Percentiles rank a stretch among this genome's conserved stretches.
phyloP scores from a whole-genome alignment of 2,888 invertebrate genomes.

The Eupsilia transversa region DNA sequence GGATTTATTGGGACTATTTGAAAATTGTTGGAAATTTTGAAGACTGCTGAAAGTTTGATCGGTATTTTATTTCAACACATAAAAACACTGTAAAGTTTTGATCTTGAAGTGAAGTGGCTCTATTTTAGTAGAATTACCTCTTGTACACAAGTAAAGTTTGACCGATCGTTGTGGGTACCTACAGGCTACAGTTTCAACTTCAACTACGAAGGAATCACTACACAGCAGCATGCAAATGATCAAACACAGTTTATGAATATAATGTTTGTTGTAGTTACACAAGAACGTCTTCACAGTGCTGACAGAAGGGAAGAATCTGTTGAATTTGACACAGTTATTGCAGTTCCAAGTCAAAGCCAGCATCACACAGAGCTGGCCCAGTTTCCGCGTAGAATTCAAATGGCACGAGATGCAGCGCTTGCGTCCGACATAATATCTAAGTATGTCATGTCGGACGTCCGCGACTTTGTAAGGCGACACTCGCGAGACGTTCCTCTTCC shows the following conservation, averaged over 20 bases:
- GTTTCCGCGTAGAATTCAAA: conserved; percentile 17
- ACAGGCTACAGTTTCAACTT: background rate
- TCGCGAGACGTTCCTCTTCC: conserved; percentile 59
- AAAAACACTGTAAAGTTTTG: conserved; percentile 24
- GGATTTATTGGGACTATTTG: conserved; percentile 35
- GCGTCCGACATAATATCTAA: conserved; percentile 1
- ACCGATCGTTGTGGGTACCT: background rate
- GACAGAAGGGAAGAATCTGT: conserved; percentile 21
- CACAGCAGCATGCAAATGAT: conserved; percentile 22
- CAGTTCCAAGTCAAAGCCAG: conserved; percentile 22
- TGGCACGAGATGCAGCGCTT: conserved; percentile 4
- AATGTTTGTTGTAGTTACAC: conserved; percentile 31
- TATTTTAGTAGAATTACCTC: conserved; percentile 9
- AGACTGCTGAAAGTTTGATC: conserved; percentile 30
- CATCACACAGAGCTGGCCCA: conserved; percentile 22
- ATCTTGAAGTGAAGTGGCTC: conserved; percentile 19
- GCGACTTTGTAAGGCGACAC: conserved; percentile 65
- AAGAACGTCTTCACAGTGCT: conserved; percentile 11
- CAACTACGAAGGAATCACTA: background rate
- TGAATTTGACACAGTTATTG: conserved; percentile 44
- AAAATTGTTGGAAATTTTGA: conserved; percentile 35
- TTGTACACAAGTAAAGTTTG: background rate
- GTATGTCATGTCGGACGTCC: conserved; percentile 41
- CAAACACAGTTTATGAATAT: conserved; percentile 29
- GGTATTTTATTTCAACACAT: conserved; percentile 31